phyloP scores from a whole-genome alignment of 2,797 vertebrate species.

The Danio albolineatus region DNA sequence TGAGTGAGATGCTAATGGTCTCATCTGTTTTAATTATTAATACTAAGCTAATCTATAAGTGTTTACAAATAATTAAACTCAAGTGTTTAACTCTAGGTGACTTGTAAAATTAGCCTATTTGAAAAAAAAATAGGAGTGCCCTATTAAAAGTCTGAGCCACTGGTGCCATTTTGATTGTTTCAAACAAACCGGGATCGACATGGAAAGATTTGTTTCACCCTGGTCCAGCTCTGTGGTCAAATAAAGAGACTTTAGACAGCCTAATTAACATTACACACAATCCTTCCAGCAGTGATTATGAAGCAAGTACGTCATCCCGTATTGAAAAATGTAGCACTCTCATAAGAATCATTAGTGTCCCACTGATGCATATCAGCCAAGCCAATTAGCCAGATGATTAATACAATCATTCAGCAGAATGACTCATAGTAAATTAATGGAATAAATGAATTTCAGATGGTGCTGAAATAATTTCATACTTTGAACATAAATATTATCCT shows the following conservation, averaged over 20 bases:
- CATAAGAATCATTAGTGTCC: slow-evolving; percentile 59
- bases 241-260: slow-evolving; percentile 20
- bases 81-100: too few species aligned
- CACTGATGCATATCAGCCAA: slow-evolving; percentile 31
- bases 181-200: not conserved
- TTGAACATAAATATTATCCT: slow-evolving; percentile 46
- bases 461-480: slow-evolving; percentile 48
- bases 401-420: slow-evolving; percentile 49
- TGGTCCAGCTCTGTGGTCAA: slow-evolving; percentile 12
- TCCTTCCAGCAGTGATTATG: slow-evolving; percentile 23
- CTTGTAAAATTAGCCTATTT: too few species aligned
- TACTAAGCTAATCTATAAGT: too few species aligned
- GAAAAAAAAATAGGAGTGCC: too few species aligned
- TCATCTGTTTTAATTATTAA: too few species aligned
- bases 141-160: not conserved
- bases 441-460: slow-evolving; percentile 50
- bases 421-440: slow-evolving; percentile 38
- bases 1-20: too few species aligned
- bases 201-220: slow-evolving; percentile 3
- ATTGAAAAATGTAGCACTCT: slow-evolving; percentile 50
- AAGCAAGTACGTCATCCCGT: slow-evolving; percentile 18
- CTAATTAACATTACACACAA: slow-evolving; percentile 31
- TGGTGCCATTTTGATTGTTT: not conserved
- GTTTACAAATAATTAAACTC: too few species aligned
- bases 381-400: slow-evolving; percentile 49